These are phyloP conservation scores for Noctua fimbriata DNA, from an alignment of 2,888 invertebrate genomes.

Conservation along the genomic window DNA sequence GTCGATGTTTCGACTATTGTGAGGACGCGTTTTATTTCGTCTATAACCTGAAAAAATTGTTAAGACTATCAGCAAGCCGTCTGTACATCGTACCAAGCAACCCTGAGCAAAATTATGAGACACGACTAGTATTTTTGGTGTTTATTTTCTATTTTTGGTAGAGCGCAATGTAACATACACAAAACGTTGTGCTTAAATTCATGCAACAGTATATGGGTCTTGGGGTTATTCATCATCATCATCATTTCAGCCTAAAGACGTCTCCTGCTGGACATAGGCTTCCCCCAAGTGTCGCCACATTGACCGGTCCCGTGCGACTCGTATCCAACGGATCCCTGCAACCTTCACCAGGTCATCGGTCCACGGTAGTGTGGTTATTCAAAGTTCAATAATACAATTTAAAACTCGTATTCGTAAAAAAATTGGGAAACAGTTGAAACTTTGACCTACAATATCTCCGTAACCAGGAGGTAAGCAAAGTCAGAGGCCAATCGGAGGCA, in stretches of 20 bases:
- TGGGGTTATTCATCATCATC: too few relatives aligned
- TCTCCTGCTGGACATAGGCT: too few relatives aligned
- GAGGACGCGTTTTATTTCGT: conserved; percentile 95
- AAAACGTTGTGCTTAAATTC: background rate
- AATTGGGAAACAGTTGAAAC: background rate
- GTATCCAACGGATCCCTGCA: too few relatives aligned
- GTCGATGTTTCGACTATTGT: conserved; percentile 92
- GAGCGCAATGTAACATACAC: background rate
- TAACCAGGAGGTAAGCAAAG: background rate
- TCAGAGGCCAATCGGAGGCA: too few relatives aligned
- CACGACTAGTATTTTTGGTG: background rate
- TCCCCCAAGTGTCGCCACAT: too few relatives aligned
- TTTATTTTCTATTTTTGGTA: background rate
- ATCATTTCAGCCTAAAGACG: too few relatives aligned
- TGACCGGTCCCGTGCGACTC: too few relatives aligned
- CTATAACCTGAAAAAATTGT: conserved; percentile 92
- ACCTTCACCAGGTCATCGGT: too few relatives aligned
- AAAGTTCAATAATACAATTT: background rate
- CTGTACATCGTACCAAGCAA: background rate
- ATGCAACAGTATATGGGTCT: too few relatives aligned
- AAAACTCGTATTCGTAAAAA: background rate
- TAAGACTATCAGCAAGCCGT: background rate
- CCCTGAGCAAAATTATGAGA: background rate
- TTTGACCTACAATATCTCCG: background rate
- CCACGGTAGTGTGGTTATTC: background rate